phyloP scores from a whole-genome alignment of 2,797 vertebrate species.

The Danio jaintianensis region DNA sequence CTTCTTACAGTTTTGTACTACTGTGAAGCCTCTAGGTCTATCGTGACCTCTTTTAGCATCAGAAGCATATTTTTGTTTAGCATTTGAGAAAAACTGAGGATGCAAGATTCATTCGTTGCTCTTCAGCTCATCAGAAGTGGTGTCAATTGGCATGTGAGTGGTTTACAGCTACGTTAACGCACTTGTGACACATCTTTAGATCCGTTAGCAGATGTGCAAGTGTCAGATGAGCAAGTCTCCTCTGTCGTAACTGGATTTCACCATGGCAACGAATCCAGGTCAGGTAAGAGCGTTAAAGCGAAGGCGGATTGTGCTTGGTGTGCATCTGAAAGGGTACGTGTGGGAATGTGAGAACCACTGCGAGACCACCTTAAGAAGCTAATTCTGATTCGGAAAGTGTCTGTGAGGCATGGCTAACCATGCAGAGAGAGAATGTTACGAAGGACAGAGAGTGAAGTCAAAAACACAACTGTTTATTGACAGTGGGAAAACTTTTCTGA shows the following conservation, averaged over 20 bases:
- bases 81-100: not conserved
- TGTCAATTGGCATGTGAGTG: not conserved
- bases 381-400: conserved; percentile 13
- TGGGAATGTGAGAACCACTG: conserved; percentile 26
- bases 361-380: conserved; percentile 19
- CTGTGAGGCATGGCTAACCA: conserved; percentile 13
- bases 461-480: conserved; percentile 2
- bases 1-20: conserved; percentile 1
- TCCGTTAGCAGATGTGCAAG: conserved; percentile 14
- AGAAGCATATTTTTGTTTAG: conserved; percentile 17
- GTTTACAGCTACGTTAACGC: not conserved
- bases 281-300: not conserved
- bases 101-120: not conserved
- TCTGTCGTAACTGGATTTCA: not conserved
- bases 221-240: not conserved
- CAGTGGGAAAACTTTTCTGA: not conserved
- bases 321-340: not conserved
- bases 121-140: not conserved
- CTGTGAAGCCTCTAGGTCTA: not conserved
- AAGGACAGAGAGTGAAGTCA: conserved; percentile 2
- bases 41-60: conserved; percentile 31
- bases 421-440: conserved; percentile 12
- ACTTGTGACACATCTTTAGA: not conserved
- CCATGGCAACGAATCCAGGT: conserved; percentile 25
- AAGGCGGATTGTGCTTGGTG: not conserved